These are phyloP conservation scores for Gopherus evgoodei DNA, from an alignment of 2,113 vertebrate genomes.

Conservation along the genomic window DNA sequence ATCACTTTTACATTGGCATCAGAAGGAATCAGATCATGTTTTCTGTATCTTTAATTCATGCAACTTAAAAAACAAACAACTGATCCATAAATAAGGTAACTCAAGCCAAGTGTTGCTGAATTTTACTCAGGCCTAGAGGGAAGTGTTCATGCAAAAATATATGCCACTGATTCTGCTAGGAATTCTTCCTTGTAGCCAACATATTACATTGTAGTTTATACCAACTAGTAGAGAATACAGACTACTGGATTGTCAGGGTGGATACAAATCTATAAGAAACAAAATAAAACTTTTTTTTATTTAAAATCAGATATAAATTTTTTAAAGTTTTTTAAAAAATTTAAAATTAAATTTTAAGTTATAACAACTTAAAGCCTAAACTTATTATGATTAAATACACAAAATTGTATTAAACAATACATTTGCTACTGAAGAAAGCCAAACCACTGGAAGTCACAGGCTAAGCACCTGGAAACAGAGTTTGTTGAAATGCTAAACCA, in stretches of 20 bases:
- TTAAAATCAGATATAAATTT: no score
- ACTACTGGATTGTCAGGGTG: not conserved
- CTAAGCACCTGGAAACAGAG: no score
- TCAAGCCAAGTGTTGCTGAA: not conserved
- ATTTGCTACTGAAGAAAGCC: no score
- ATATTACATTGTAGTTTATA: constrained; percentile 8
- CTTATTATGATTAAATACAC: no score
- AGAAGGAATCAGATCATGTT: constrained; percentile 15
- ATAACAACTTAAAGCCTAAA: no score
- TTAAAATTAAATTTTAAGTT: no score
- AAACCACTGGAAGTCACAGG: no score
- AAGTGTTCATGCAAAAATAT: constrained; percentile 11
- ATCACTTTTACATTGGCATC: constrained; percentile 11
- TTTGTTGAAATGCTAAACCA: no score
- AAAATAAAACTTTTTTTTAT: no score
- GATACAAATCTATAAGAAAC: no score
- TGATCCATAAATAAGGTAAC: not conserved
- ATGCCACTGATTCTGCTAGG: not conserved
- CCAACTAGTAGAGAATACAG: not conserved
- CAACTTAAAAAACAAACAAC: constrained; percentile 5
- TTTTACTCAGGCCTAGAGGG: not conserved
- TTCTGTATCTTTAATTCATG: constrained; percentile 31
- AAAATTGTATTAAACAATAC: no score
- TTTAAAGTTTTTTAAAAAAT: no score
- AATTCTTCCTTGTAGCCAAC: not conserved